Conservation (phyloP, 2,113 vertebrate genomes). For the Azemiops feae region DNA sequence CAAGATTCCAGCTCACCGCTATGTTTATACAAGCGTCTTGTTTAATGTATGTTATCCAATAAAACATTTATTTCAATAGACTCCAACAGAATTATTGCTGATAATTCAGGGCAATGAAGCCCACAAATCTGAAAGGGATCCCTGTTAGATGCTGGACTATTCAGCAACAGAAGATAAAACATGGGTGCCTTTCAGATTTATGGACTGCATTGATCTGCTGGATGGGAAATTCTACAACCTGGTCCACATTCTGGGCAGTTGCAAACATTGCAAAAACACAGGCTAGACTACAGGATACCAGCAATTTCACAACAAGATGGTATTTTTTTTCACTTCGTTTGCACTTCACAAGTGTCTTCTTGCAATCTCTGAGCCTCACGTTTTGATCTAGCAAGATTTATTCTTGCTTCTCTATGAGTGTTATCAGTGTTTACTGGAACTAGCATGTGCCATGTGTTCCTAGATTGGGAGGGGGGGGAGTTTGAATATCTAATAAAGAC, state of each 20-base stretch:
- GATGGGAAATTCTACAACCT: background rate
- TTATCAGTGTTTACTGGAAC: background rate
- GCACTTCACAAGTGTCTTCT: background rate
- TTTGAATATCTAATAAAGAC: background rate
- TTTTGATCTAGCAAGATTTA: background rate
- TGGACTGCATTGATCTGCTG: background rate
- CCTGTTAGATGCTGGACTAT: background rate
- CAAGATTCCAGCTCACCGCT: background rate
- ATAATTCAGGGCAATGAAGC: background rate
- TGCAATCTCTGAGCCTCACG: background rate
- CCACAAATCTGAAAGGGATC: background rate
- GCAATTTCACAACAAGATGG: background rate
- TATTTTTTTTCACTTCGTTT: background rate
- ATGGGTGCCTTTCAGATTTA: background rate
- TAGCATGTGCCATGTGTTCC: background rate
- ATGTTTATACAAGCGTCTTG: background rate
- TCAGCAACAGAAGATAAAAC: background rate
- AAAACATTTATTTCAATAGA: background rate
- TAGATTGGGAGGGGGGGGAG: background rate
- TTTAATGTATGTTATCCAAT: background rate
- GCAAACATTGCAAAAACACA: background rate
- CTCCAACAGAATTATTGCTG: too few species aligned
- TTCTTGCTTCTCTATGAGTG: background rate
- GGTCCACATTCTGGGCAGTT: background rate
- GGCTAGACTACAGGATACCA: background rate